Evolutionary conservation across 2,888 invertebrate genomes (phyloP).

Genomic region (Scaeva pyrastri): DNA sequence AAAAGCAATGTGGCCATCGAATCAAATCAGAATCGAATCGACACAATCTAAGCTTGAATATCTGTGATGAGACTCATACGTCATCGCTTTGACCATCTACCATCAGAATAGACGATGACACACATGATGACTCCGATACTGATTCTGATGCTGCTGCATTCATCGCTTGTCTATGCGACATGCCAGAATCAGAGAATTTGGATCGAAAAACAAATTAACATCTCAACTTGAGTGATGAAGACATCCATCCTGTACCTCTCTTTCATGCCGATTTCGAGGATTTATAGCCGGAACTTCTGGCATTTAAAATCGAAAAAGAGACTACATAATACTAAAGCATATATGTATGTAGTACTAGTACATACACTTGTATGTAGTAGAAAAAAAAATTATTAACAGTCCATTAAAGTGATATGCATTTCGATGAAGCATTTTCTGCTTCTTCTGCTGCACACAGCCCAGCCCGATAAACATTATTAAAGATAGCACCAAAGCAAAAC

Average conservation of each 20-base stretch:
- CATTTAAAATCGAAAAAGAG: conserved; percentile 24
- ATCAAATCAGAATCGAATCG: conserved; percentile 36
- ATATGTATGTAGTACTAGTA: no score
- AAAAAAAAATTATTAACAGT: conserved; percentile 8
- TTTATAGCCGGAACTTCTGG: conserved; percentile 42
- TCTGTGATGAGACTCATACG: conserved; percentile 5
- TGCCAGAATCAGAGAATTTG: conserved; percentile 12
- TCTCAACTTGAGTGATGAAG: conserved; percentile 46
- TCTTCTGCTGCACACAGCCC: background rate
- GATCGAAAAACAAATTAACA: conserved; percentile 60
- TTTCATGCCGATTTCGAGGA: conserved; percentile 3
- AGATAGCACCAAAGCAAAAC: conserved; percentile 62
- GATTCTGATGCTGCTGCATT: conserved; percentile 12
- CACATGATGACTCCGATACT: background rate
- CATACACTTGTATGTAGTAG: background rate
- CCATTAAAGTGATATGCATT: conserved; percentile 45
- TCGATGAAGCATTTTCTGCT: conserved; percentile 47
- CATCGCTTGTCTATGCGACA: conserved; percentile 23
- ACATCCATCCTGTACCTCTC: conserved; percentile 1
- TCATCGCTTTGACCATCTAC: conserved; percentile 23
- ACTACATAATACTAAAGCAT: no score
- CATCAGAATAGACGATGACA: background rate
- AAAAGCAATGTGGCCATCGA: conserved; percentile 44
- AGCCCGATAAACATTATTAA: conserved; percentile 29
- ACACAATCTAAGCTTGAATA: conserved; percentile 22